Evolutionary conservation across 2,113 vertebrate species (phyloP).

Genomic region (Turnix velox): DNA sequence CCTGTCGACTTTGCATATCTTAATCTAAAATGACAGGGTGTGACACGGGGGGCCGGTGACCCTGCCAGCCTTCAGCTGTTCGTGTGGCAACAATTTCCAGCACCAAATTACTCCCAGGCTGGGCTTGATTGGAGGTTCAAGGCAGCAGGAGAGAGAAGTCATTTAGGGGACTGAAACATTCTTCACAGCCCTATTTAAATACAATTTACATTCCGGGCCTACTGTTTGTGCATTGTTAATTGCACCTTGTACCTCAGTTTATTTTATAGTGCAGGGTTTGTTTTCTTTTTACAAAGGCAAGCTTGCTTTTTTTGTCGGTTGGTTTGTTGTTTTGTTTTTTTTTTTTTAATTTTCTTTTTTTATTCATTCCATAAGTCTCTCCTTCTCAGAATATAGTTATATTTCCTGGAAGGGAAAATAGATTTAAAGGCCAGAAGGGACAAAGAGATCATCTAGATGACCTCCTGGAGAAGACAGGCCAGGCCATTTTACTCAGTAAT

Average conservation of each 20-base stretch:
- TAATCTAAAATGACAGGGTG: constrained; percentile 97
- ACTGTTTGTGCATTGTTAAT: constrained; percentile 65
- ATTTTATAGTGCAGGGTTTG: constrained; percentile 33
- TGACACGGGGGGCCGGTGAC: constrained; percentile 88
- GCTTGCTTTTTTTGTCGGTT: not conserved
- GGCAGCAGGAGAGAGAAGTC: constrained; percentile 54
- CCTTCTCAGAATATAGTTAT: constrained; percentile 40
- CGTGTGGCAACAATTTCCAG: constrained; percentile 92
- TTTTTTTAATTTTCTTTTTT: not conserved
- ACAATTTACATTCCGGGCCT: constrained; percentile 67
- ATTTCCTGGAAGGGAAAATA: constrained; percentile 57
- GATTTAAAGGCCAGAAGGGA: constrained; percentile 59
- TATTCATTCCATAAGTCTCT: not conserved
- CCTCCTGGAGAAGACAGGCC: constrained; percentile 41
- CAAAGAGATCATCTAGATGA: constrained; percentile 44
- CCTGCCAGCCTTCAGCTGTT: constrained; percentile 84
- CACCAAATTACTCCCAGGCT: constrained; percentile 89
- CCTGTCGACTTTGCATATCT: constrained; percentile 92
- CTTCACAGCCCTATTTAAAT: constrained; percentile 67
- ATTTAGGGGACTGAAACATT: constrained; percentile 53
- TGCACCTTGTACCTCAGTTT: constrained; percentile 64
- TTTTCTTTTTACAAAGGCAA: constrained; percentile 46
- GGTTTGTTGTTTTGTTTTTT: too few species aligned
- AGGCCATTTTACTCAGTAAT: constrained; percentile 23
- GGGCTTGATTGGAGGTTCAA: constrained; percentile 61